These are phyloP conservation scores for Tyria jacobaeae DNA, from an alignment of 2,888 invertebrate species.

Conservation along the genomic window DNA sequence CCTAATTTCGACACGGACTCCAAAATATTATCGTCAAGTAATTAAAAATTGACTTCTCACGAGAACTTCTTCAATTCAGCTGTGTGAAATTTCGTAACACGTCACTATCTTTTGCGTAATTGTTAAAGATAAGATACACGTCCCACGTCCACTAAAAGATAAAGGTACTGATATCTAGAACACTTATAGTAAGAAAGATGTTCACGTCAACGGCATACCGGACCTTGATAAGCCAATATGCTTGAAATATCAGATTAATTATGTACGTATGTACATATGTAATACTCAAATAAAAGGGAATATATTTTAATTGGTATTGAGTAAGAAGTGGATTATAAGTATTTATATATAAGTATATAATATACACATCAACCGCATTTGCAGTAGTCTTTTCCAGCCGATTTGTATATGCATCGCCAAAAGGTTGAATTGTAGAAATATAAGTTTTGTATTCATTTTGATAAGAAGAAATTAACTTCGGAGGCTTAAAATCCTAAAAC, in stretches of 20 bases:
- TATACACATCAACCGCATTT: too few species aligned
- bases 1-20: conserved; percentile 22
- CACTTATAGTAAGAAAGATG: conserved; percentile 10
- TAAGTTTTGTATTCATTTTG: too few species aligned
- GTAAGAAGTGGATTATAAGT: too few species aligned
- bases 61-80: conserved; percentile 43
- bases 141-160: conserved; percentile 27
- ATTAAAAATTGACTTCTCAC: conserved; percentile 46
- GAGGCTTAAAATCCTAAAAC: background rate
- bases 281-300: background rate
- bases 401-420: too few species aligned
- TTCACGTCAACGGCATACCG: conserved; percentile 11
- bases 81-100: conserved; percentile 28
- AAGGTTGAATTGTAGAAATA: too few species aligned
- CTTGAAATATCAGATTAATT: conserved; percentile 13
- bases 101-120: conserved; percentile 45
- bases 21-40: conserved; percentile 27
- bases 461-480: background rate
- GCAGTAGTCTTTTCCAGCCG: too few species aligned
- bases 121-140: conserved; percentile 32
- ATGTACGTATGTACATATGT: background rate
- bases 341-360: too few species aligned
- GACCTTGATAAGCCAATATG: conserved; percentile 9
- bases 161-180: conserved; percentile 7
- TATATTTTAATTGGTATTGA: background rate